Percentiles rank a stretch among this genome's conserved stretches.
These are phyloP conservation scores for Phlogophora meticulosa DNA, from an alignment of 2,888 invertebrate species.

Conservation along the genomic window DNA sequence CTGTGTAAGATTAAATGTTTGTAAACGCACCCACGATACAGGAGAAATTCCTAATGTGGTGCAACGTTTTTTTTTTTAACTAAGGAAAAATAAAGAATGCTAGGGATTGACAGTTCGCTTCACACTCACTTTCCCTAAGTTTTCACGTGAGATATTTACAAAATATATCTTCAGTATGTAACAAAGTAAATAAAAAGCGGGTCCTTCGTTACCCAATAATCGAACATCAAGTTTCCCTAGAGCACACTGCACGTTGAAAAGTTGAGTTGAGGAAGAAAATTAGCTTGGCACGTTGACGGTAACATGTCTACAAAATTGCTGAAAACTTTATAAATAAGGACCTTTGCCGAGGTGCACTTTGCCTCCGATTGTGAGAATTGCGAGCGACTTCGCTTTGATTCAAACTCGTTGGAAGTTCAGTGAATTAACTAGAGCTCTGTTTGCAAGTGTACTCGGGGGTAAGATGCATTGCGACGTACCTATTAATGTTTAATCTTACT, in stretches of 20 bases:
- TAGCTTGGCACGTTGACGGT: constrained; percentile 28
- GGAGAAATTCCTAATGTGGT: no score
- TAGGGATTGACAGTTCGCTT: no score
- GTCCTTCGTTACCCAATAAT: background rate
- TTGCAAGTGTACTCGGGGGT: constrained; percentile 8
- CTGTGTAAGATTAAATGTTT: no score
- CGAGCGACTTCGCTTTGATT: constrained; percentile 42
- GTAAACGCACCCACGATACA: no score
- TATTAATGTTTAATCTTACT: no score
- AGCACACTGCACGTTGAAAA: constrained; percentile 6
- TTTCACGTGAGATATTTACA: no score
- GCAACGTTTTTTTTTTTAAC: no score
- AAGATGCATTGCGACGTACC: background rate
- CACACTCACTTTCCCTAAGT: no score
- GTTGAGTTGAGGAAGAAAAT: constrained; percentile 19
- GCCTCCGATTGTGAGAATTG: constrained; percentile 9
- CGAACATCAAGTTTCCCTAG: background rate
- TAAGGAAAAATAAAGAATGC: no score
- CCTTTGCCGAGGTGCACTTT: constrained; percentile 13
- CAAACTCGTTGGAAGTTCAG: constrained; percentile 44
- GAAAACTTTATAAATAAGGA: constrained; percentile 46
- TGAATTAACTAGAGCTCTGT: constrained; percentile 32
- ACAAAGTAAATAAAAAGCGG: background rate
- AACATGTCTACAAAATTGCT: constrained; percentile 45
- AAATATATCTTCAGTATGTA: background rate